Evolutionary conservation across 1,140 invertebrate genomes (phyloP), one percentile per base, ranked within the genome.

Genomic region (Pararge aegeria): DNA sequence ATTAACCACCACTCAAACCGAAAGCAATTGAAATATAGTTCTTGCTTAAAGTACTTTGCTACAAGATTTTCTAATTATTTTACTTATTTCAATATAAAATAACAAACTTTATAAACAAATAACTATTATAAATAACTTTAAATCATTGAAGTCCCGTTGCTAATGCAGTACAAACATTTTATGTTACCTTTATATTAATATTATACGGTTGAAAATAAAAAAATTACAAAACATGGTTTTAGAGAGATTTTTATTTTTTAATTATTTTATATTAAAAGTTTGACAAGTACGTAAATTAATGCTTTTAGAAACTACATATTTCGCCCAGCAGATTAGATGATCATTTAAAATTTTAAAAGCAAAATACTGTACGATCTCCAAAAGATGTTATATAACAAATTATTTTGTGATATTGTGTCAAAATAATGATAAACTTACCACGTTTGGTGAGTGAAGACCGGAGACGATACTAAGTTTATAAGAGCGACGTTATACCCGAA

Each of bases 331-430:
- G 16, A 38, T 38, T 24, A 24, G 24, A 55, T 30, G 53, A 53
- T 24, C 18, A 44, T 50, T 49, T 46, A 46, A 51, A 29, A 24
- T 46, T 50, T 16, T 37, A 21, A 58, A 49, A 52, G 19, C 21
- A 12, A 24, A 46, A 12, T 3, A 5, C 15, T 46, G 5, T 21
- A 12, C 12, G 5, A 5, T 44, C 7, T 44, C 1, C 18, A 56
- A 44, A 57, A 53, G 65, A 66, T 67, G 70, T 83, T 83, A 73
- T 77, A 75, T 78, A 79, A 78, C 57, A 55, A 66, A 71, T 67
- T 59, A 51, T 15, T 2, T 34, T 12, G n/a, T 29, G 27, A 12
- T 34, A 34, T 7, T 30, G 10, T 12, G n/a, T 12, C n/a, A 34
- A 12, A 34, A 10, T 10, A 30, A 44, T 59, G 57, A 58, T 53